Percentiles rank a stretch among this genome's conserved stretches.
phyloP scores from a whole-genome alignment of 2,797 vertebrate species.

The Galago senegalensis region DNA sequence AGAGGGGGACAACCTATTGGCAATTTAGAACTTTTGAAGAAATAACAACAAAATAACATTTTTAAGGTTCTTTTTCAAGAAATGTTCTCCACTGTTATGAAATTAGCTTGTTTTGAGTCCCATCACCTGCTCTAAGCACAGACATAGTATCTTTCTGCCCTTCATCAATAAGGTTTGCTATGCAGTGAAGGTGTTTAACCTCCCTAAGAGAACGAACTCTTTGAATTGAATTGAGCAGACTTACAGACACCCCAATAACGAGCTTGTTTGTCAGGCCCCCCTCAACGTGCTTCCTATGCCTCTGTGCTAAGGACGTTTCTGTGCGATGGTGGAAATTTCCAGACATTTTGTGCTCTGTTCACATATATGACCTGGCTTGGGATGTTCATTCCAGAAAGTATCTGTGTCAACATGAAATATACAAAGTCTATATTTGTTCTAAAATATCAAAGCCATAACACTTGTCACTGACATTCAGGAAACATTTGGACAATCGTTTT shows the following conservation, averaged over 20 bases:
- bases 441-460: slow-evolving; percentile 39
- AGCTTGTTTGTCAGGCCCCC: background rate
- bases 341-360: background rate
- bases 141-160: background rate
- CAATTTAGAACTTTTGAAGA: background rate
- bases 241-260: background rate
- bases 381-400: slow-evolving; percentile 28
- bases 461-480: background rate
- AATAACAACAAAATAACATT: background rate
- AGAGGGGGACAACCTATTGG: background rate
- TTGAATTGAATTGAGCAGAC: background rate
- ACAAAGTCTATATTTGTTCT: background rate
- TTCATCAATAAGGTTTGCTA: background rate
- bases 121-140: background rate
- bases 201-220: background rate
- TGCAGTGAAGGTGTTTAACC: background rate
- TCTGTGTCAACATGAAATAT: background rate
- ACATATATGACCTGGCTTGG: background rate
- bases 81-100: background rate
- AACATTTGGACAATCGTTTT: background rate
- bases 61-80: slow-evolving; percentile 6
- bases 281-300: background rate
- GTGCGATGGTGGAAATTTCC: background rate
- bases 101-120: background rate
- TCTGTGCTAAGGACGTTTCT: background rate